phyloP scores from a whole-genome alignment of 2,888 invertebrate genomes.

The Callinectes sapidus region DNA sequence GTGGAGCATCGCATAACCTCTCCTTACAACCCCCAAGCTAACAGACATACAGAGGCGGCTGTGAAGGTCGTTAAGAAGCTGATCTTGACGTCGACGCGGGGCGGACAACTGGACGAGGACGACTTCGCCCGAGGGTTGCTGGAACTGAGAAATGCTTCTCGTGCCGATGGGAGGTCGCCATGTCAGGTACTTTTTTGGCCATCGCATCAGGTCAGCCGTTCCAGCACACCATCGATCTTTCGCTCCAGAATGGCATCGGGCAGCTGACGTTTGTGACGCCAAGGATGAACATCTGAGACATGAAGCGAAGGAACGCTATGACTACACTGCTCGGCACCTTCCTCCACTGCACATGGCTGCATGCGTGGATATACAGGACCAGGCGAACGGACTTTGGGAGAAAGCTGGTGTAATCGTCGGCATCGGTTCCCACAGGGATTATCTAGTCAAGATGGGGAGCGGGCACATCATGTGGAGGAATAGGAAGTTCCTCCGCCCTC shows the following conservation, averaged over 20 bases:
- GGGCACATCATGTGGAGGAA: conserved; percentile 25
- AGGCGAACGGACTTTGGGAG: not conserved
- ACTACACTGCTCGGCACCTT: not conserved
- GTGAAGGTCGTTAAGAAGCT: conserved; percentile 34
- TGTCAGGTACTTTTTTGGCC: conserved; percentile 43
- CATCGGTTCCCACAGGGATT: not conserved
- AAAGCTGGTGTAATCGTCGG: conserved; percentile 20
- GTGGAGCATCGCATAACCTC: conserved; percentile 43
- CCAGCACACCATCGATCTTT: no score
- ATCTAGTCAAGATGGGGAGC: no score
- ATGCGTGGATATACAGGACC: conserved; percentile 34
- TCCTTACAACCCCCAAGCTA: conserved; percentile 13
- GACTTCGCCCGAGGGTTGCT: no score
- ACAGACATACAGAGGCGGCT: conserved; percentile 37
- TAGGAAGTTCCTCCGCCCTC: conserved; percentile 28
- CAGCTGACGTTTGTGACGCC: conserved; percentile 46
- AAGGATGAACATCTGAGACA: not conserved
- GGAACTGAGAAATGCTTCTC: conserved; percentile 73
- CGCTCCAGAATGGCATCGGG: conserved; percentile 42
- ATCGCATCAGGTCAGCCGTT: conserved; percentile 33
- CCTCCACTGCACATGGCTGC: not conserved
- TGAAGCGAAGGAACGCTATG: conserved; percentile 18
- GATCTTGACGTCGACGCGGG: not conserved
- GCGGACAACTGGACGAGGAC: no score
- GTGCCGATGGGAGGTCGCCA: conserved; percentile 58